Percentiles rank a stretch among this genome's conserved stretches.
These are phyloP conservation scores for Calliopum simillimum DNA, from an alignment of 2,888 invertebrate genomes.

Conservation along the genomic window DNA sequence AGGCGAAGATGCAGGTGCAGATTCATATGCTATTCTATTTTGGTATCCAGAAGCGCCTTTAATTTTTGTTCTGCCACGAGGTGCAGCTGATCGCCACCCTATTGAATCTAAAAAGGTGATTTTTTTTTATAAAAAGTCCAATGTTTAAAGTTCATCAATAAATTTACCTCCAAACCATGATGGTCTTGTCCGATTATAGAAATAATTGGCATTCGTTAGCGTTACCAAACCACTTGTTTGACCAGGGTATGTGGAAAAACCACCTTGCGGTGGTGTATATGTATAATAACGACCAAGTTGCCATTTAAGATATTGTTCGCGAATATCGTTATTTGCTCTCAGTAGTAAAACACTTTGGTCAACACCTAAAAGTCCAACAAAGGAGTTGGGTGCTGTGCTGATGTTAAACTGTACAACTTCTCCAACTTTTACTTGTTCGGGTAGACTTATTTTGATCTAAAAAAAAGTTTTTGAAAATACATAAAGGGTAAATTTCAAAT, in stretches of 20 bases:
- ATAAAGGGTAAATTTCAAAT: not conserved
- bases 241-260: constrained; percentile 61
- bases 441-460: constrained; percentile 76
- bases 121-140: no score
- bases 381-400: constrained; percentile 86
- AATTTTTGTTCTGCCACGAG: not conserved
- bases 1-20: no score
- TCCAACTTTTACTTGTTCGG: constrained; percentile 81
- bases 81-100: no score
- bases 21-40: no score
- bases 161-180: constrained; percentile 30
- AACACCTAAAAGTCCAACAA: constrained; percentile 87
- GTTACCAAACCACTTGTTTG: constrained; percentile 59
- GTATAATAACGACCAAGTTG: constrained; percentile 75
- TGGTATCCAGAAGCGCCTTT: not conserved
- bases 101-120: no score
- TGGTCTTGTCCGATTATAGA: constrained; percentile 58
- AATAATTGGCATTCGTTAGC: constrained; percentile 64
- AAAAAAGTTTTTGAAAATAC: no score
- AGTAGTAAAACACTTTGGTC: constrained; percentile 84
- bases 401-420: constrained; percentile 82
- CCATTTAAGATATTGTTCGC: constrained; percentile 71
- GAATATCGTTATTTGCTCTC: constrained; percentile 72
- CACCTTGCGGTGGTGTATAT: constrained; percentile 63
- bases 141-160: no score